Base-by-base conservation (phyloP, 2,888 invertebrate genomes). In the Ichneumon xanthorius region DNA sequence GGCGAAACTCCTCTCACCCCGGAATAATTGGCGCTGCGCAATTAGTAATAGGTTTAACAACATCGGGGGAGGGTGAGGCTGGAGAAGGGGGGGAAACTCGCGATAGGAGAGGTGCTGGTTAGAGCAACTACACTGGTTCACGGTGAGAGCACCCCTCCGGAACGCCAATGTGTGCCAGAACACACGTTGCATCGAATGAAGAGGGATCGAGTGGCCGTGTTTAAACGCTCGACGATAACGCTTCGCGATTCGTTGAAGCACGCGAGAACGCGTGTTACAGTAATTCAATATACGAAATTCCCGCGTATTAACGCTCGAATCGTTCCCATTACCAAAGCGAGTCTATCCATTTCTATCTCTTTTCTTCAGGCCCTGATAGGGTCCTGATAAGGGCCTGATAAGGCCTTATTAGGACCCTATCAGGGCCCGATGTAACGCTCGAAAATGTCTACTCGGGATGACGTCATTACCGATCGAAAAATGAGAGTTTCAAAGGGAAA, bases 1-100 rank as follows among this genome's bases (percentile, higher is more conserved):
- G 67, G 67, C 53, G 76, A 50, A 48, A 79, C 19, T 63, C 16
- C 61, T 58, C 26, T 14, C 58, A 26, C 22, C 30, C 48, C 37
- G 19, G 33, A 72, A 79, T 63, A 72, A 79, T 79, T 71, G 50
- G 37, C 53, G 50, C 50, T 65, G 50, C 71, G 70, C 63, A 61
- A 79, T 79, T 79, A 65, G 63, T 79, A 79, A 79, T 71, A 63
- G 79, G 79, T 79, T 79, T 71, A 71, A 61, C 71, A 63, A 61
- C 71, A 72, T 79, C 61, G 37, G 14, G 68, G 5, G 45, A n/a
- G 9, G 4, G 16, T 1, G 26, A 11, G 68, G 26, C 1, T 16
- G 68, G 14, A 45, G 6, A 48, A 68, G 14, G 68, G 14, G 30
- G 7, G 26, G 61, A 1, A 53, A 30, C 14, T 19, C 58, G 26